Conservation (phyloP, 53 echinoderm and acorn worm species). For the Holothuria leucospilota region DNA sequence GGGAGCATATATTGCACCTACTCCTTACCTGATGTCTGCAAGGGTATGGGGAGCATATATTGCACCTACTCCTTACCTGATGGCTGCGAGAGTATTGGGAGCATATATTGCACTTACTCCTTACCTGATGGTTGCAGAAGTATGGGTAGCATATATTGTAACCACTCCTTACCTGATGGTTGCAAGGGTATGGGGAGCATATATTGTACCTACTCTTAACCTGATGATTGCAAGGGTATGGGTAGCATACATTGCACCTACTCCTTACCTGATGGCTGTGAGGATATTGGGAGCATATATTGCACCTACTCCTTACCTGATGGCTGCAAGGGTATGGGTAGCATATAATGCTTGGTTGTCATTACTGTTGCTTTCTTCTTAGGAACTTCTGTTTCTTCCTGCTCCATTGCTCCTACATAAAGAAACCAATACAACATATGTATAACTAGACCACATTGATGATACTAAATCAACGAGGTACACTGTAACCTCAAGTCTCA, state of each 20-base stretch:
- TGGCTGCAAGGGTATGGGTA: slow-evolving; percentile 79
- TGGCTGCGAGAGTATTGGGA: too few relatives aligned
- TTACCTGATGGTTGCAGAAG: too few relatives aligned
- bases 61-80: too few relatives aligned
- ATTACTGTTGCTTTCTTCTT: background rate
- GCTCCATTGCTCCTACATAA: background rate
- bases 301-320: background rate
- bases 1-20: background rate
- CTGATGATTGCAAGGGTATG: slow-evolving; percentile 4
- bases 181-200: slow-evolving; percentile 64
- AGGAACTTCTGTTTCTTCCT: background rate
- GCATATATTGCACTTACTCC: too few relatives aligned
- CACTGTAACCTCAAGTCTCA: too few relatives aligned
- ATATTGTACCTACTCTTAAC: slow-evolving; percentile 24
- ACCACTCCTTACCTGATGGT: too few relatives aligned
- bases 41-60: background rate
- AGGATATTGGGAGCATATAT: too few relatives aligned
- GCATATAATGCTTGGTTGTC: slow-evolving; percentile 68
- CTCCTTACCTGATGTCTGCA: too few relatives aligned
- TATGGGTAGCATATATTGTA: too few relatives aligned
- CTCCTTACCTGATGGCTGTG: too few relatives aligned
- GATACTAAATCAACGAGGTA: too few relatives aligned
- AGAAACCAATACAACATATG: background rate
- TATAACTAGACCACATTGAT: too few relatives aligned
- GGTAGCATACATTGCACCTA: background rate